Evolutionary conservation across 2,113 vertebrate genomes (phyloP).

Genomic region (Vanacampus margaritifer): DNA sequence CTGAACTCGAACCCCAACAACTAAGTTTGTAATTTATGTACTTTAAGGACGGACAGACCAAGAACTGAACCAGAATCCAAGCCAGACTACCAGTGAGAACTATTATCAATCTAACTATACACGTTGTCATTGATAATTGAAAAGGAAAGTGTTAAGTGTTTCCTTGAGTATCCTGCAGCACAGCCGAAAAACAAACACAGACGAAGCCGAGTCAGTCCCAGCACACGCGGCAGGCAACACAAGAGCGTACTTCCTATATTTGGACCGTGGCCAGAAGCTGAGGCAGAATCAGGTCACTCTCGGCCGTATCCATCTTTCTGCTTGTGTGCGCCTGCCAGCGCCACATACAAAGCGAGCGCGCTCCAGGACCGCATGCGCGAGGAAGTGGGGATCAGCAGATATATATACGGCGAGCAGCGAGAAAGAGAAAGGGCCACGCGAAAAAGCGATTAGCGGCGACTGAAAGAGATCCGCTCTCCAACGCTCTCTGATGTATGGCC

Average conservation of each 20-base stretch:
- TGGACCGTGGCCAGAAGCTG: conserved; percentile 53
- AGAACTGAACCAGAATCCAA: no score
- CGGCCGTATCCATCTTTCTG: conserved; percentile 64
- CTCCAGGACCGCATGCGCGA: conserved; percentile 53
- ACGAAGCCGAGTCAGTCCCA: conserved; percentile 31
- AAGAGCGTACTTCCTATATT: conserved; percentile 43
- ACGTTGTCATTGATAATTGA: neutral
- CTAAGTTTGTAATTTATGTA: no score
- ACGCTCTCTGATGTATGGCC: conserved; percentile 59
- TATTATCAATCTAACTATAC: neutral
- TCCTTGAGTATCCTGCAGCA: neutral
- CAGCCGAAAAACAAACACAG: conserved; percentile 8
- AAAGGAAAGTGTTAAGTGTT: neutral
- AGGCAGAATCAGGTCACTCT: conserved; percentile 74
- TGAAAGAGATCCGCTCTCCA: conserved; percentile 58
- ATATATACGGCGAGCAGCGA: conserved; percentile 25
- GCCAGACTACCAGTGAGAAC: no score
- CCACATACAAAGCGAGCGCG: conserved; percentile 65
- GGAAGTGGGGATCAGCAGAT: conserved; percentile 48
- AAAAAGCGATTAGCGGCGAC: conserved; percentile 54
- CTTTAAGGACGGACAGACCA: no score
- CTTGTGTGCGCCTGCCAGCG: conserved; percentile 60
- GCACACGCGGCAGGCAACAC: conserved; percentile 18
- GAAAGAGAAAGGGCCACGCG: conserved; percentile 39
- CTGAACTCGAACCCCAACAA: no score